These are phyloP conservation scores for Trachelus tabidus DNA, from an alignment of 2,888 invertebrate species.

Conservation along the genomic window DNA sequence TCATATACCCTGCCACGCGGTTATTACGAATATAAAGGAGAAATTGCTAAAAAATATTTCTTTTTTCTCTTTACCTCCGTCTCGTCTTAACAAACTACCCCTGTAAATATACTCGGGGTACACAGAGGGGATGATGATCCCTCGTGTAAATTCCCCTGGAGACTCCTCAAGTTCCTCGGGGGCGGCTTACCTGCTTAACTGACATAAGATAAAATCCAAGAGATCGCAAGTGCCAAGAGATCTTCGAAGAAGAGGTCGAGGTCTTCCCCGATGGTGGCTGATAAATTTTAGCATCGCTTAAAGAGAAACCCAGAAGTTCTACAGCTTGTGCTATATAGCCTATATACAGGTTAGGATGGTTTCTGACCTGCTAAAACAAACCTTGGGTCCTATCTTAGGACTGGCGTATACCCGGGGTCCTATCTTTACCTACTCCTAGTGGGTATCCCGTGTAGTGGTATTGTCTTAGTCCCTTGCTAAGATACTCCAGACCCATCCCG, in stretches of 20 bases:
- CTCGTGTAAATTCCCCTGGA: not conserved
- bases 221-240: not conserved
- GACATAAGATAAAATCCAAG: not conserved
- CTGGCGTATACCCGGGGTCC: slow-evolving; percentile 27
- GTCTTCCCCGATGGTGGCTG: slow-evolving; percentile 17
- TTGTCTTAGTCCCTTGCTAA: slow-evolving; percentile 40
- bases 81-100: not conserved
- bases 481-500: slow-evolving; percentile 28
- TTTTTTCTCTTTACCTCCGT: not conserved
- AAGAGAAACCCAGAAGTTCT: slow-evolving; percentile 3
- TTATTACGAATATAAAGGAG: slow-evolving; percentile 22
- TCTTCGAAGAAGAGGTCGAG: not conserved
- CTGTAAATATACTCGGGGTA: not conserved
- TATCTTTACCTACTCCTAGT: slow-evolving; percentile 31
- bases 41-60: slow-evolving; percentile 21
- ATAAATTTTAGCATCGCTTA: not conserved
- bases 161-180: not conserved
- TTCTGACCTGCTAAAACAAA: slow-evolving; percentile 55
- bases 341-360: slow-evolving; percentile 27
- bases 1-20: slow-evolving; percentile 25
- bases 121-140: not conserved
- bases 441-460: slow-evolving; percentile 30
- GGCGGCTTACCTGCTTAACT: not conserved
- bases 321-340: not conserved
- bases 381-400: slow-evolving; percentile 39